These are phyloP conservation scores for Sabatieria punctata DNA, from an alignment of 2,888 invertebrate genomes.

Conservation along the genomic window DNA sequence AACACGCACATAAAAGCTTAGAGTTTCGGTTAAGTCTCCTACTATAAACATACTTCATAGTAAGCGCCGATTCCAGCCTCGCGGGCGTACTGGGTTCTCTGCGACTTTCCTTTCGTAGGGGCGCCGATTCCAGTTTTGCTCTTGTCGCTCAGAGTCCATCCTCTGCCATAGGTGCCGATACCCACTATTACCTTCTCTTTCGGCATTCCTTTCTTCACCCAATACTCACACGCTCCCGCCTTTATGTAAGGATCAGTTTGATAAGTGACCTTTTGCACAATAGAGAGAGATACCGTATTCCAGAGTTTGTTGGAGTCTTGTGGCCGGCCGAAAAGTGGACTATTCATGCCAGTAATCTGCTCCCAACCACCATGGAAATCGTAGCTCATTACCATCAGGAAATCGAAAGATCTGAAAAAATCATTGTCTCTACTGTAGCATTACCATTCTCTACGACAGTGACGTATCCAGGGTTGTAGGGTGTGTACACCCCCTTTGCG, in stretches of 20 bases:
- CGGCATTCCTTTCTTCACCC: slow-evolving; percentile 34
- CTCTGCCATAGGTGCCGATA: slow-evolving; percentile 24
- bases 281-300: slow-evolving; percentile 15
- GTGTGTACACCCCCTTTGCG: too few species aligned
- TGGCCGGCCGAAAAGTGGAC: background rate
- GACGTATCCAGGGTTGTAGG: too few species aligned
- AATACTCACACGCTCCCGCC: slow-evolving; percentile 69
- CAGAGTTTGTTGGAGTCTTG: slow-evolving; percentile 14
- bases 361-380: slow-evolving; percentile 9
- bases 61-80: slow-evolving; percentile 87
- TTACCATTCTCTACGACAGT: too few species aligned
- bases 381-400: slow-evolving; percentile 8
- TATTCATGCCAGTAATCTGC: slow-evolving; percentile 3
- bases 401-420: slow-evolving; percentile 3
- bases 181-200: slow-evolving; percentile 23
- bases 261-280: too few species aligned
- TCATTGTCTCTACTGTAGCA: too few species aligned
- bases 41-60: slow-evolving; percentile 48
- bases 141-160: slow-evolving; percentile 20
- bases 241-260: too few species aligned
- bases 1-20: too few species aligned
- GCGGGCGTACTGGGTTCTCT: slow-evolving; percentile 33
- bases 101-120: background rate
- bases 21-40: too few species aligned
- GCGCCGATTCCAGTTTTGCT: slow-evolving; percentile 7